These are phyloP conservation scores for Eilema depressum DNA, from an alignment of 2,888 invertebrate genomes.

Conservation along the genomic window DNA sequence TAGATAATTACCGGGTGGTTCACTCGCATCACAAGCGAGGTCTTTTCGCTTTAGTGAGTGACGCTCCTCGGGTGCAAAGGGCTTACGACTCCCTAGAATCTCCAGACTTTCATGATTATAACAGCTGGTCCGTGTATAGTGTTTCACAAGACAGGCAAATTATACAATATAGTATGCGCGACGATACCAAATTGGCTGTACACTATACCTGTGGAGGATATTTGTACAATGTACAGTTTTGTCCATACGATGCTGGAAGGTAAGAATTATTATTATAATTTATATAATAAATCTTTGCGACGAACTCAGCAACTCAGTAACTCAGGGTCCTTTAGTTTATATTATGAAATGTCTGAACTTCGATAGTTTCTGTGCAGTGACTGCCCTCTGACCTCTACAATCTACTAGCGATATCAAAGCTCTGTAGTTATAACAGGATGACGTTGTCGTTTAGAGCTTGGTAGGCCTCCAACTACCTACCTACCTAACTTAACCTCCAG, in stretches of 20 bases:
- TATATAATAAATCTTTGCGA: no score
- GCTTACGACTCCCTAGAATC: slow-evolving; percentile 13
- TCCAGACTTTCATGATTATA: slow-evolving; percentile 7
- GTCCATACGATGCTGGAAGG: slow-evolving; percentile 90
- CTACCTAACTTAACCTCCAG: no score
- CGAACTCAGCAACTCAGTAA: no score
- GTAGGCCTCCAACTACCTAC: no score
- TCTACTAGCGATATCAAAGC: no score
- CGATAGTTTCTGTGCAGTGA: no score
- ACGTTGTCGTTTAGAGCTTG: no score
- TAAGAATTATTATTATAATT: slow-evolving; percentile 63
- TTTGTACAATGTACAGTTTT: slow-evolving; percentile 88
- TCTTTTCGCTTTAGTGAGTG: slow-evolving; percentile 88
- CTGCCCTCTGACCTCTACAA: no score
- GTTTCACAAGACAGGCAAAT: slow-evolving; percentile 88
- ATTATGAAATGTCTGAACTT: no score
- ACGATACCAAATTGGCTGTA: slow-evolving; percentile 65
- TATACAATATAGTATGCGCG: slow-evolving; percentile 79
- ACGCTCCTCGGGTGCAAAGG: slow-evolving; percentile 69
- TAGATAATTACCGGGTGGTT: slow-evolving; percentile 66
- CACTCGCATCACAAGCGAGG: slow-evolving; percentile 86
- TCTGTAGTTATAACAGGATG: no score
- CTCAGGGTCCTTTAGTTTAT: no score
- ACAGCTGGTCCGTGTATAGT: slow-evolving; percentile 85
- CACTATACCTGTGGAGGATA: slow-evolving; percentile 89